These are phyloP conservation scores for Oriolus oriolus DNA, from an alignment of 2,113 vertebrate species.

Conservation along the genomic window DNA sequence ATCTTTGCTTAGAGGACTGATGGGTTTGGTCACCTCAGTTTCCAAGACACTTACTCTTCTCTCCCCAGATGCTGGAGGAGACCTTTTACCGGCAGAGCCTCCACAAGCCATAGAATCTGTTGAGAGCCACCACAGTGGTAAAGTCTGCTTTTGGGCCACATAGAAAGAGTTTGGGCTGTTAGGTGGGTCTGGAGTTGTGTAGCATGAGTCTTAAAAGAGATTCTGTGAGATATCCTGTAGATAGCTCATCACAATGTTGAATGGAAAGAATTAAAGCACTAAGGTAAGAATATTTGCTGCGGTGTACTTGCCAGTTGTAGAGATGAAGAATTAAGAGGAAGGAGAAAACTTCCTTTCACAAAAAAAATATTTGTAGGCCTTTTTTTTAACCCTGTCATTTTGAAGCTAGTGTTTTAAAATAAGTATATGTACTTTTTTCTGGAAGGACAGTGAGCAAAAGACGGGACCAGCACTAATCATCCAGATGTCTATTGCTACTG, in stretches of 20 bases:
- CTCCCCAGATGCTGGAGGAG: not conserved
- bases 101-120: not conserved
- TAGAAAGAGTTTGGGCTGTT: not conserved
- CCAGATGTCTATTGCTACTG: not conserved
- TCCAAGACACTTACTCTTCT: not conserved
- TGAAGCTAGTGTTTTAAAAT: not conserved
- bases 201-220: not conserved
- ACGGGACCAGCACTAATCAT: not conserved
- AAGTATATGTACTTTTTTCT: not conserved
- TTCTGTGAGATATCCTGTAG: not conserved
- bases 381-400: not conserved
- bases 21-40: not conserved
- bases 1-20: not conserved
- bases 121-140: not conserved
- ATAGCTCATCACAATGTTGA: not conserved
- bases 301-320: not conserved
- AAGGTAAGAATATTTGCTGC: not conserved
- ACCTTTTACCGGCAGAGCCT: not conserved
- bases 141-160: not conserved
- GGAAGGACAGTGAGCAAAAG: not conserved
- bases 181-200: not conserved
- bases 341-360: not conserved
- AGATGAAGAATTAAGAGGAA: not conserved
- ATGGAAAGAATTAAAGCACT: not conserved
- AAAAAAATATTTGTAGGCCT: not conserved